A percentile compares a stretch with the other conserved stretches of the same genome.
Evolutionary conservation across 2,113 vertebrate genomes (phyloP).

Genomic region (Oreamnos americanus): DNA sequence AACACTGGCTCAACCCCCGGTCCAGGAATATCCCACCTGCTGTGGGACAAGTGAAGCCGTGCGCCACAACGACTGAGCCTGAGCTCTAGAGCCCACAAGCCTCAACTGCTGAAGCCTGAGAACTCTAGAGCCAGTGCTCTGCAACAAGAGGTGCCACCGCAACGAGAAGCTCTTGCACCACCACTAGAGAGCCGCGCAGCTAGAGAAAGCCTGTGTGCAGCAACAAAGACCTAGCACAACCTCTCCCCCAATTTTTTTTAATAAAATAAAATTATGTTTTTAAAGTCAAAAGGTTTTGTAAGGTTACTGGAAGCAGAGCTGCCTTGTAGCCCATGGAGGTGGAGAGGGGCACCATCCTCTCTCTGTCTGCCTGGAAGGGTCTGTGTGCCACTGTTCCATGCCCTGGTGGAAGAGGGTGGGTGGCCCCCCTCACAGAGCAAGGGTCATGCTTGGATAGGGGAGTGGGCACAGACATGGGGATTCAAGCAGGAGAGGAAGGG

Average conservation of each 20-base stretch:
- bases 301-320: neutral
- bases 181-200: neutral
- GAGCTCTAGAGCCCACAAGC: neutral
- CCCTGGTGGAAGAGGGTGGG: neutral
- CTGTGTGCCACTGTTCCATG: neutral
- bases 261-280: neutral
- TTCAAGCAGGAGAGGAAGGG: neutral
- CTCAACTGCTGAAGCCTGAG: neutral
- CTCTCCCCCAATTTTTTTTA: neutral
- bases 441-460: neutral
- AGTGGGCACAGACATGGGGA: neutral
- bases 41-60: neutral
- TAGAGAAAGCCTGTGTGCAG: neutral
- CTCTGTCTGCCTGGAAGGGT: neutral
- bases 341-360: neutral
- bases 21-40: neutral
- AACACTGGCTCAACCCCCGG: neutral
- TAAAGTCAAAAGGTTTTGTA: neutral
- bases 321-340: neutral
- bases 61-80: neutral
- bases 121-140: neutral
- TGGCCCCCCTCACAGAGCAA: fast-evolving
- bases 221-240: neutral
- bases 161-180: fast-evolving
- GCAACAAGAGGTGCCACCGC: neutral